These are phyloP conservation scores for Rallus crepitans DNA, from an alignment of 2,797 vertebrate genomes.

Conservation along the genomic window DNA sequence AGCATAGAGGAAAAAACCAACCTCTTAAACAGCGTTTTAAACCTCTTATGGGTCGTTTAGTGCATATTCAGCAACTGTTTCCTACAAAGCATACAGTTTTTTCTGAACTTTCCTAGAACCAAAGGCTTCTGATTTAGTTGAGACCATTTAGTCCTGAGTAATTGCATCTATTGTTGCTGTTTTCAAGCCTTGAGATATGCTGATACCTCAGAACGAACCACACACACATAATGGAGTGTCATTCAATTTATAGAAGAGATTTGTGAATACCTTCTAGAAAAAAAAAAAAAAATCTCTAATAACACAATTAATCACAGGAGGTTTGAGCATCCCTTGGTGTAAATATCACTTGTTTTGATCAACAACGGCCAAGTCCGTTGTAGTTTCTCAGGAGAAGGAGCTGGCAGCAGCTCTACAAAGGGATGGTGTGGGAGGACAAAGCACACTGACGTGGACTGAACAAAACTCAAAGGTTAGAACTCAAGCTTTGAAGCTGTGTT, in stretches of 20 bases:
- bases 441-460: background rate
- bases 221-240: background rate
- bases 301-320: background rate
- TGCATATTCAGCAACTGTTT: background rate
- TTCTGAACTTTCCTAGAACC: background rate
- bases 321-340: background rate
- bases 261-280: constrained; percentile 3
- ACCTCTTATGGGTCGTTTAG: background rate
- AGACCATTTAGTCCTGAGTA: background rate
- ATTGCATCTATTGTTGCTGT: background rate
- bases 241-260: background rate
- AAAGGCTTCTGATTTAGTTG: background rate
- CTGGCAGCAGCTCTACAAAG: background rate
- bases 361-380: background rate
- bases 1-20: background rate
- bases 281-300: background rate
- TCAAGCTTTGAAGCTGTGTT: background rate
- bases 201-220: background rate
- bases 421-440: background rate
- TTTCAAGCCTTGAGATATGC: background rate
- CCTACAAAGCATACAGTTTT: background rate
- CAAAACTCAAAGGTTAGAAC: background rate
- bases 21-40: background rate
- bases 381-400: background rate
- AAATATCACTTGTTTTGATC: constrained; percentile 26